Percentiles rank a stretch among this genome's conserved stretches.
Conservation (phyloP, 2,888 invertebrate species). For the Ophion costatus region DNA sequence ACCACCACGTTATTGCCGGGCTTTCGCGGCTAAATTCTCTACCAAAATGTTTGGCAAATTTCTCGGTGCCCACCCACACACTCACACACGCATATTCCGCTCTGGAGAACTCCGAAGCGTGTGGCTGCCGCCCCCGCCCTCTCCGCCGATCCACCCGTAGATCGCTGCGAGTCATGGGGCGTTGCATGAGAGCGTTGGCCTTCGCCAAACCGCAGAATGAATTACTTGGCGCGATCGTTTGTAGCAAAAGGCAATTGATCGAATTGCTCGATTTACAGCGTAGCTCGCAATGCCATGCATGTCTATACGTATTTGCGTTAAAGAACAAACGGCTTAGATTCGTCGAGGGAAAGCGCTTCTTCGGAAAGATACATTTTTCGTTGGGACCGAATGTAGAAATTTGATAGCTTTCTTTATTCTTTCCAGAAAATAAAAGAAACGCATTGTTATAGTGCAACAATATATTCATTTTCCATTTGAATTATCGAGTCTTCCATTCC, state of each 20-base stretch:
- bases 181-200: conserved; percentile 43
- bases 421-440: not conserved
- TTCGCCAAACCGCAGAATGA: conserved; percentile 78
- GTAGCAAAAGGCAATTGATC: conserved; percentile 77
- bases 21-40: conserved; percentile 48
- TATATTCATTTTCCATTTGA: no score
- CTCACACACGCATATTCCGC: conserved; percentile 44
- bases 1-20: conserved; percentile 48
- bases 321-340: not conserved
- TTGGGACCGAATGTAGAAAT: not conserved
- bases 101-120: conserved; percentile 51
- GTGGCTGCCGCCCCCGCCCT: conserved; percentile 56
- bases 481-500: no score
- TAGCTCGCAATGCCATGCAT: not conserved
- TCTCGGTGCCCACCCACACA: conserved; percentile 37
- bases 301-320: not conserved
- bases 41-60: conserved; percentile 55
- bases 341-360: not conserved
- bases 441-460: not conserved
- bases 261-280: conserved; percentile 70
- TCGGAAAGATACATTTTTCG: no score
- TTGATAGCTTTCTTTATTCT: not conserved
- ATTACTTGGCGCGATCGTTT: conserved; percentile 81
- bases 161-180: conserved; percentile 46
- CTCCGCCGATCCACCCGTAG: conserved; percentile 48